Conservation (phyloP, 2,797 vertebrate genomes). For the Cuculus canorus region DNA sequence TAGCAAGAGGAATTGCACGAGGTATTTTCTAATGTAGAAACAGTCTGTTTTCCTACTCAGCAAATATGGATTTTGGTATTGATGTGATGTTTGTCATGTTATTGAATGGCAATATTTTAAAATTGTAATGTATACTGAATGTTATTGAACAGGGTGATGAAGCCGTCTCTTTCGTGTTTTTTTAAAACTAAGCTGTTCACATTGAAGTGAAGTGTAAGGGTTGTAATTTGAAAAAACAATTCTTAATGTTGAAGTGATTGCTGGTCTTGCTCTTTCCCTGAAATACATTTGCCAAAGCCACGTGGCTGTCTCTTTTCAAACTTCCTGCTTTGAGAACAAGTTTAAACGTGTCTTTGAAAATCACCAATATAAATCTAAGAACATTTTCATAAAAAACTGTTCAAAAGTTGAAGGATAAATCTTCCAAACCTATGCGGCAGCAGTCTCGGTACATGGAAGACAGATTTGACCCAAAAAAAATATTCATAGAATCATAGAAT, state of each 20-base stretch:
- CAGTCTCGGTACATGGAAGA: background rate
- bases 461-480: background rate
- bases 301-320: background rate
- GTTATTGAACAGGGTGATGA: background rate
- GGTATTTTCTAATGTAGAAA: background rate
- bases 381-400: background rate
- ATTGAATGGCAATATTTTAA: background rate
- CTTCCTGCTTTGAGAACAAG: background rate
- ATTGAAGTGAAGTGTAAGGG: accelerated
- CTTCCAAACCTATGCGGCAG: background rate
- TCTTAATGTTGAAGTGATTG: background rate
- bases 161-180: background rate
- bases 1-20: background rate
- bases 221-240: background rate
- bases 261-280: background rate
- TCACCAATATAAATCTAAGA: background rate
- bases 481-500: no score
- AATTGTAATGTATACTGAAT: background rate
- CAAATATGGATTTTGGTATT: background rate
- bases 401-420: background rate
- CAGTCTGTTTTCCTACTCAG: background rate
- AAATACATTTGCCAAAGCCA: background rate
- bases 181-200: background rate
- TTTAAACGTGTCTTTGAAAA: background rate
- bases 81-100: background rate